A percentile compares a stretch with the other conserved stretches of the same genome.
Evolutionary conservation across 2,797 vertebrate species (phyloP).

Genomic region (Centroberyx gerrardi): DNA sequence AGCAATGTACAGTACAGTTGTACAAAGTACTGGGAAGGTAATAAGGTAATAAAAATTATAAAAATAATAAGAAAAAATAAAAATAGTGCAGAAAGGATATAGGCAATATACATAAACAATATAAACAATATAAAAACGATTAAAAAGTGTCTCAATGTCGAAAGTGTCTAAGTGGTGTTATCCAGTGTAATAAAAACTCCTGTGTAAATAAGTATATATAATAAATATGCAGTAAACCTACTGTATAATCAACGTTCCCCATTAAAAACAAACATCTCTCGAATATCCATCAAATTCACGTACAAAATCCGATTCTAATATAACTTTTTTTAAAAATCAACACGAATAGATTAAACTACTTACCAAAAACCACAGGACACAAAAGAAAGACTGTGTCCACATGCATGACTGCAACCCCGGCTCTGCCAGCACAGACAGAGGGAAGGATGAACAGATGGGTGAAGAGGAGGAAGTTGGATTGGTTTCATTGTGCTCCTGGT

Average conservation of each 20-base stretch:
- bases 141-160: too few species aligned
- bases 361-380: constrained; percentile 73
- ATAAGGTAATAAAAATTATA: too few species aligned
- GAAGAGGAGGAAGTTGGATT: constrained; percentile 67
- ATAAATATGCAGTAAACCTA: not conserved
- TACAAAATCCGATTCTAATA: not conserved
- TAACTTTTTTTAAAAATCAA: not conserved
- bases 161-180: too few species aligned
- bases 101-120: too few species aligned
- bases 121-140: too few species aligned
- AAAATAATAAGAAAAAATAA: too few species aligned
- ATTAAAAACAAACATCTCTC: not conserved
- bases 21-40: too few species aligned
- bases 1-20: too few species aligned
- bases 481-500: constrained; percentile 38
- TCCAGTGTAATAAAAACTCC: too few species aligned
- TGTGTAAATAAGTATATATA: too few species aligned
- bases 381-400: constrained; percentile 53
- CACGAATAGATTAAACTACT: constrained; percentile 53
- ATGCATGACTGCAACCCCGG: constrained; percentile 72
- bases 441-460: constrained; percentile 32
- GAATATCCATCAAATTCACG: not conserved
- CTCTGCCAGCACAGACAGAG: constrained; percentile 57
- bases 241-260: not conserved
- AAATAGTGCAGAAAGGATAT: too few species aligned